Percentiles rank a stretch among this genome's conserved stretches.
These are phyloP conservation scores for Chymomyza procnemis DNA, from an alignment of 2,888 invertebrate species.

Conservation along the genomic window DNA sequence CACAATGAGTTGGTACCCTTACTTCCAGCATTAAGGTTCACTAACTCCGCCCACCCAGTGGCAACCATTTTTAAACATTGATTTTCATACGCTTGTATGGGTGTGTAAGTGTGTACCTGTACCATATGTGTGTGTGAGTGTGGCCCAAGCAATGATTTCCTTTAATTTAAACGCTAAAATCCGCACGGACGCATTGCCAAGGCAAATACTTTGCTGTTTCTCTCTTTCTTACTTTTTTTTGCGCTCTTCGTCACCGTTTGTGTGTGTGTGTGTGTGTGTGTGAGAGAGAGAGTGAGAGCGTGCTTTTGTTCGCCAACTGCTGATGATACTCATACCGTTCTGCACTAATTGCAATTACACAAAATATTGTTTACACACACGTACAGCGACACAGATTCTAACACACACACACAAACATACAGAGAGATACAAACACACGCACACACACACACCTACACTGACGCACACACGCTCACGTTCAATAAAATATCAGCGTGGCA, in stretches of 20 bases:
- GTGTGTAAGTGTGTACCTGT: neutral
- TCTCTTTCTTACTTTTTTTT: neutral
- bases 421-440: neutral
- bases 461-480: neutral
- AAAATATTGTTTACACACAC: constrained; percentile 55
- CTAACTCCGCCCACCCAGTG: too few relatives aligned
- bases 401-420: neutral
- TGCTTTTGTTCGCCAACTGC: constrained; percentile 16
- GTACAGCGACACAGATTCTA: neutral
- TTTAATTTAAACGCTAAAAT: constrained; percentile 47
- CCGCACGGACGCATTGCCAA: constrained; percentile 44
- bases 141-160: constrained; percentile 26
- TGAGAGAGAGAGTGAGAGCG: neutral
- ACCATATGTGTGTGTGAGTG: neutral
- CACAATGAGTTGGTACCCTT: constrained; percentile 7
- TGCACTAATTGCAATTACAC: constrained; percentile 60
- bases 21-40: neutral
- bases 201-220: constrained; percentile 31
- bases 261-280: neutral
- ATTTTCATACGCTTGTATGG: constrained; percentile 23
- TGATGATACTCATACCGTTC: constrained; percentile 33
- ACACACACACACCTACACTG: neutral
- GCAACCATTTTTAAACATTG: constrained; percentile 31
- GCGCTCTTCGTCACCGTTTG: neutral
- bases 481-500: neutral